Percentiles rank a stretch among this genome's conserved stretches.
Evolutionary conservation across 2,888 invertebrate genomes (phyloP).

Genomic region (Neuroscelio doddi): DNA sequence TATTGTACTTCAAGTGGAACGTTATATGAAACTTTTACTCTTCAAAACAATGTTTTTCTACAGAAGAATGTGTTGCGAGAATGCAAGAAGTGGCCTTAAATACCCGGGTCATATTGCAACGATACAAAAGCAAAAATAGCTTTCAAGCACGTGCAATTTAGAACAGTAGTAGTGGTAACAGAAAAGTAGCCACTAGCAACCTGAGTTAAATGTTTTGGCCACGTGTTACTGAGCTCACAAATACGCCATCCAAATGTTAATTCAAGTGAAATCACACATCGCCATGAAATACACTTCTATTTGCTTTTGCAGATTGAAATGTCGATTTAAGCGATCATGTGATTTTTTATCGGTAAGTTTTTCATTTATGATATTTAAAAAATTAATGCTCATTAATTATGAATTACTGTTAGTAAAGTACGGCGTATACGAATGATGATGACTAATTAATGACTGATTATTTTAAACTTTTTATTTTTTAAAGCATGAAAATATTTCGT

Average conservation of each 20-base stretch:
- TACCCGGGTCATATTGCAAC: constrained; percentile 46
- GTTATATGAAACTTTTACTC: too few species aligned
- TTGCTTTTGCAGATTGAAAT: neutral
- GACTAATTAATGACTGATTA: too few species aligned
- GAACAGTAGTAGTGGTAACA: constrained; percentile 26
- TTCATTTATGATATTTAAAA: too few species aligned
- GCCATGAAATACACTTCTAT: too few species aligned
- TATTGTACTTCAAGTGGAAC: too few species aligned
- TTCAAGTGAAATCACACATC: neutral
- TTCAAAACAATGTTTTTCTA: neutral
- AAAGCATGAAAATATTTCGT: neutral
- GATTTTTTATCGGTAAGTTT: neutral
- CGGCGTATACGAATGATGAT: too few species aligned
- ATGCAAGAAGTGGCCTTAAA: constrained; percentile 41
- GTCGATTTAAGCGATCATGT: neutral
- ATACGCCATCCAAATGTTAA: neutral
- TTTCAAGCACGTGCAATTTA: constrained; percentile 40
- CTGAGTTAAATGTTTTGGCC: constrained; percentile 31
- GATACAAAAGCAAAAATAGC: constrained; percentile 42
- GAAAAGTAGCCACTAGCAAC: constrained; percentile 29
- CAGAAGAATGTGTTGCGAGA: constrained; percentile 1
- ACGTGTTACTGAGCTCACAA: constrained; percentile 21
- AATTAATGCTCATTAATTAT: too few species aligned
- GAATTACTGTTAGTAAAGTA: too few species aligned
- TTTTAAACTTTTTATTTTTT: neutral